phyloP scores from a whole-genome alignment of 2,113 vertebrate genomes.

The Zootoca vivipara region DNA sequence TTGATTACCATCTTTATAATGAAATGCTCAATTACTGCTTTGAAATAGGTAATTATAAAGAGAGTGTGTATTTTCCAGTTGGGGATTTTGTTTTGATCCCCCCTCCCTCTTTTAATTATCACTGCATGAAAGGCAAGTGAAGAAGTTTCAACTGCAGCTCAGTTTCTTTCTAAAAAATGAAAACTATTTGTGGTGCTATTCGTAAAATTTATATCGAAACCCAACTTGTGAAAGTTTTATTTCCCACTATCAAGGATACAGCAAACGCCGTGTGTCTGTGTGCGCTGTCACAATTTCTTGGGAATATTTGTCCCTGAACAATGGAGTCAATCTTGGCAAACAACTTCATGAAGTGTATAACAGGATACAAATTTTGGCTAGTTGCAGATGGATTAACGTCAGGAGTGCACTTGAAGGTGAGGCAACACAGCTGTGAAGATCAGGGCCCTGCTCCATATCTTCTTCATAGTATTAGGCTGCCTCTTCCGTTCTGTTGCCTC shows the following conservation, averaged over 20 bases:
- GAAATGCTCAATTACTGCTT: slow-evolving; percentile 65
- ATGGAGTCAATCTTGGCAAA: slow-evolving; percentile 39
- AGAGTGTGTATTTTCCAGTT: slow-evolving; percentile 52
- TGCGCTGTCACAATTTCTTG: slow-evolving; percentile 27
- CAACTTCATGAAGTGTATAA: not conserved
- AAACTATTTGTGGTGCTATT: slow-evolving; percentile 45
- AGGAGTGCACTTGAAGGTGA: not conserved
- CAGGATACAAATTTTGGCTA: not conserved
- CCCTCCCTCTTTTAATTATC: slow-evolving; percentile 52
- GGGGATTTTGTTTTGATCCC: slow-evolving; percentile 57
- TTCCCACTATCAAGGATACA: slow-evolving; percentile 53
- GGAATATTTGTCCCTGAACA: not conserved
- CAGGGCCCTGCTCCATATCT: not conserved
- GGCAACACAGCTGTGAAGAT: not conserved
- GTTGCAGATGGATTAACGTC: not conserved
- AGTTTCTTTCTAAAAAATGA: slow-evolving; percentile 35
- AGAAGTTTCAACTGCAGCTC: slow-evolving; percentile 51
- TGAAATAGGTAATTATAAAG: slow-evolving; percentile 69
- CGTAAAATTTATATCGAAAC: slow-evolving; percentile 57
- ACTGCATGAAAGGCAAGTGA: slow-evolving; percentile 60
- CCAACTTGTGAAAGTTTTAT: slow-evolving; percentile 56
- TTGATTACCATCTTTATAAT: slow-evolving; percentile 54
- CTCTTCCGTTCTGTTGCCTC: too few relatives aligned
- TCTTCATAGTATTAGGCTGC: not conserved
- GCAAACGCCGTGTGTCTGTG: slow-evolving; percentile 9